A percentile compares a stretch with the other conserved stretches of the same genome.
Evolutionary conservation across 2,797 vertebrate species (phyloP).

Genomic region (Masticophis lateralis): DNA sequence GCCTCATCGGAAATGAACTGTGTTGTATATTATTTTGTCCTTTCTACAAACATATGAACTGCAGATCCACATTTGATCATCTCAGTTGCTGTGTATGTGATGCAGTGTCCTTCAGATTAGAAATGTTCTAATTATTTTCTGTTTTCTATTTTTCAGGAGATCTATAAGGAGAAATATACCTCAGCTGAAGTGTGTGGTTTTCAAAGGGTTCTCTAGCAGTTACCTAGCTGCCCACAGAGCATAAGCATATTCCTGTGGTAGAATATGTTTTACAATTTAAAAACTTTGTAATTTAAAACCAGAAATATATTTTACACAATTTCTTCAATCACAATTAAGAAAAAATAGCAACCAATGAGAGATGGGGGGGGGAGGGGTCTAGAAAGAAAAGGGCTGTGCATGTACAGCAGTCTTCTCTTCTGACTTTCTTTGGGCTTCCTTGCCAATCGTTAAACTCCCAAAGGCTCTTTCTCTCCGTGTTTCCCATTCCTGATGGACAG

Average conservation of each 20-base stretch:
- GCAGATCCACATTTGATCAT: neutral
- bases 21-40: neutral
- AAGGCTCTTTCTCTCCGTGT: neutral
- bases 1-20: neutral
- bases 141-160: neutral
- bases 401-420: neutral
- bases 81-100: neutral
- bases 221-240: neutral
- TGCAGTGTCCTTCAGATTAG: neutral
- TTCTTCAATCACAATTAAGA: neutral
- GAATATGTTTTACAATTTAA: neutral
- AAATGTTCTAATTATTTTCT: neutral
- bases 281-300: neutral
- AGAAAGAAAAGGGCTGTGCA: neutral
- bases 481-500: conserved; percentile 44
- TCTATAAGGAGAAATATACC: neutral
- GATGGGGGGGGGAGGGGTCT: neutral
- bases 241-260: neutral
- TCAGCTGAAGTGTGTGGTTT: neutral
- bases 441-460: neutral
- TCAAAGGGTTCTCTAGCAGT: neutral
- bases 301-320: neutral
- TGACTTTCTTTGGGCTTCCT: neutral
- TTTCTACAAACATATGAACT: neutral
- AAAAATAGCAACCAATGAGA: neutral